Conservation (phyloP, 2,888 invertebrate species). For the Caenorhabditis becei region DNA sequence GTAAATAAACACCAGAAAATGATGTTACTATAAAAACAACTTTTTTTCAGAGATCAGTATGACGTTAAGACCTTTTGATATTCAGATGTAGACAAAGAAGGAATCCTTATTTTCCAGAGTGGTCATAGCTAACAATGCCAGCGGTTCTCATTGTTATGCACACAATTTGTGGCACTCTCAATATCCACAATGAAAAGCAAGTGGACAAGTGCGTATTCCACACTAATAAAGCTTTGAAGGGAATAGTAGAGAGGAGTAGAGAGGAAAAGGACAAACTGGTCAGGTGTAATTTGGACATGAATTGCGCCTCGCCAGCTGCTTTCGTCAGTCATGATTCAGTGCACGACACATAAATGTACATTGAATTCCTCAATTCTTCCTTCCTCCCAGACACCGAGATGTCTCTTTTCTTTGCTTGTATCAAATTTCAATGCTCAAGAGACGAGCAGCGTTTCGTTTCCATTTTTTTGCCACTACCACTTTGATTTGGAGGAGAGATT, state of each 20-base stretch:
- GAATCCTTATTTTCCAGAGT: not conserved
- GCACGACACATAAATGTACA: not conserved
- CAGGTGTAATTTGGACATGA: slow-evolving; percentile 55
- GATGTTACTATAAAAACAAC: not conserved
- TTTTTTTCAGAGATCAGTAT: not conserved
- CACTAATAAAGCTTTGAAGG: slow-evolving; percentile 35
- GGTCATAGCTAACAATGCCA: not conserved
- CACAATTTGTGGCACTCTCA: not conserved
- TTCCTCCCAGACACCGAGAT: not conserved
- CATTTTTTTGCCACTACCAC: slow-evolving; percentile 4
- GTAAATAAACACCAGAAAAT: not conserved
- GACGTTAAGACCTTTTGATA: not conserved
- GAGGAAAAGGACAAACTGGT: slow-evolving; percentile 46
- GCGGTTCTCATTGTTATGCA: slow-evolving; percentile 4
- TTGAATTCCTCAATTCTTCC: slow-evolving; percentile 4
- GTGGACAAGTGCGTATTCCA: slow-evolving; percentile 35
- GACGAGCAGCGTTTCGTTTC: slow-evolving; percentile 7
- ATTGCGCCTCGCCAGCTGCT: slow-evolving; percentile 23
- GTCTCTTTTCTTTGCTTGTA: slow-evolving; percentile 37
- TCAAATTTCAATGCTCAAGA: slow-evolving; percentile 50
- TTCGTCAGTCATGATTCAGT: slow-evolving; percentile 15
- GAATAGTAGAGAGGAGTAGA: slow-evolving; percentile 7
- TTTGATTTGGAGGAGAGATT: slow-evolving; percentile 49
- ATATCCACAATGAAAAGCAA: slow-evolving; percentile 11
- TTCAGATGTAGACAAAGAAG: too few species aligned